phyloP scores from a whole-genome alignment of 2,113 vertebrate genomes.

The Gallinago media region DNA sequence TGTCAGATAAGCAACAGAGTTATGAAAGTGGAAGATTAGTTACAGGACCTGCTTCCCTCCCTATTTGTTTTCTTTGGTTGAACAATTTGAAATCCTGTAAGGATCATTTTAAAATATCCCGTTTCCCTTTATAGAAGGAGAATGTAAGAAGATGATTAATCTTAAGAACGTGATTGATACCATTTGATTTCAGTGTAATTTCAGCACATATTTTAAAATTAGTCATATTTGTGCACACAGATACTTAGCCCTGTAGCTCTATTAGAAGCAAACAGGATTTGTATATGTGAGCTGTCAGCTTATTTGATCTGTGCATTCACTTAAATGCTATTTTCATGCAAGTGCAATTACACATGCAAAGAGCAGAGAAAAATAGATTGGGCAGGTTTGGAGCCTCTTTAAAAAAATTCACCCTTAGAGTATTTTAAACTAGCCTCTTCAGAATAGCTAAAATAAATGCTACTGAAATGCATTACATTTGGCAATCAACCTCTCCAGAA shows the following conservation, averaged over 20 bases:
- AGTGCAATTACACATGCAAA: slow-evolving; percentile 7
- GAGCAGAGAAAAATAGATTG: background rate
- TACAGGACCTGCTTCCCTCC: background rate
- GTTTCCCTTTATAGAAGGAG: background rate
- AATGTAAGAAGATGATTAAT: background rate
- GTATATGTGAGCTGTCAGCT: slow-evolving; percentile 39
- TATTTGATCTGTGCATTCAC: slow-evolving; percentile 24
- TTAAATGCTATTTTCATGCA: slow-evolving; percentile 1
- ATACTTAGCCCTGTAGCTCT: background rate
- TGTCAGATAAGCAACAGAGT: background rate
- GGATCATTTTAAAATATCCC: background rate
- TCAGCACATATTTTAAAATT: background rate
- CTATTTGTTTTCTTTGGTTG: background rate
- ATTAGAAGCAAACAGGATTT: slow-evolving; percentile 12
- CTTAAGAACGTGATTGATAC: background rate
- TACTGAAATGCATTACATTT: background rate
- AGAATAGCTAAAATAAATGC: background rate
- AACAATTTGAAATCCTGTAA: background rate
- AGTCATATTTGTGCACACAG: background rate
- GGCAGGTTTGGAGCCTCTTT: background rate
- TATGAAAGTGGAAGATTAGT: background rate
- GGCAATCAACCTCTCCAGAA: background rate
- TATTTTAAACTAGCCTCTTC: background rate
- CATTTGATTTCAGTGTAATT: background rate
- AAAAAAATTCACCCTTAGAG: background rate